Evolutionary conservation across 2,888 invertebrate genomes (phyloP).

Genomic region (Laothoe populi): DNA sequence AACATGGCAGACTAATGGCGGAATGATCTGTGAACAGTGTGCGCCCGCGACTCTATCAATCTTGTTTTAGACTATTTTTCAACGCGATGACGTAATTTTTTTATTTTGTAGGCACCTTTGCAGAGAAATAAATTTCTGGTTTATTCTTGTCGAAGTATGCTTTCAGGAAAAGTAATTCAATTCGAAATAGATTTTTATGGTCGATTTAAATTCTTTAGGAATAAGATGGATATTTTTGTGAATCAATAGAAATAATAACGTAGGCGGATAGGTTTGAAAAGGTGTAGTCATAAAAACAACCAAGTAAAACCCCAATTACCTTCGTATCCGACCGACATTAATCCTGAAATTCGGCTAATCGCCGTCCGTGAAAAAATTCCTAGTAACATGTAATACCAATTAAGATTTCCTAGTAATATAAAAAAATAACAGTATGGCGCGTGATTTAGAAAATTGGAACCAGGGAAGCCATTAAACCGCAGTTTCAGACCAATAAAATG

Average conservation of each 20-base stretch:
- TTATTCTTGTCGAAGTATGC: slow-evolving; percentile 1
- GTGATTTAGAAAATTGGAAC: slow-evolving; percentile 10
- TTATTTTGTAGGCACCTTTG: slow-evolving; percentile 4
- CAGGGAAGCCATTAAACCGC: slow-evolving; percentile 15
- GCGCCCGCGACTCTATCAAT: slow-evolving; percentile 36
- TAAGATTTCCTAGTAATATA: slow-evolving; percentile 12
- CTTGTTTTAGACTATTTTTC: slow-evolving; percentile 13
- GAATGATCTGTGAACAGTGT: slow-evolving; percentile 12
- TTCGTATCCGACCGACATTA: neutral
- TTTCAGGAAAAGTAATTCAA: slow-evolving; percentile 8
- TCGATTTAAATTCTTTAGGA: neutral
- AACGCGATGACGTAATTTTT: slow-evolving; percentile 7
- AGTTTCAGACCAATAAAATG: slow-evolving; percentile 15
- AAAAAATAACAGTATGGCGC: neutral
- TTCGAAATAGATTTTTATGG: slow-evolving; percentile 10
- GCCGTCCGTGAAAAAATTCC: neutral
- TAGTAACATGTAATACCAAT: slow-evolving; percentile 17
- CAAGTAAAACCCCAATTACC: slow-evolving; percentile 7
- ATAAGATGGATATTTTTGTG: neutral
- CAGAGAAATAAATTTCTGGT: slow-evolving; percentile 1
- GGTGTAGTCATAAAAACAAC: neutral
- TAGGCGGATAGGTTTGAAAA: neutral
- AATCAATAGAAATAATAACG: too few species aligned
- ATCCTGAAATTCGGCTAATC: slow-evolving; percentile 14
- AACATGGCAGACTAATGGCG: slow-evolving; percentile 64